phyloP scores from a whole-genome alignment of 2,113 vertebrate genomes.

The Oxyruncus cristatus region DNA sequence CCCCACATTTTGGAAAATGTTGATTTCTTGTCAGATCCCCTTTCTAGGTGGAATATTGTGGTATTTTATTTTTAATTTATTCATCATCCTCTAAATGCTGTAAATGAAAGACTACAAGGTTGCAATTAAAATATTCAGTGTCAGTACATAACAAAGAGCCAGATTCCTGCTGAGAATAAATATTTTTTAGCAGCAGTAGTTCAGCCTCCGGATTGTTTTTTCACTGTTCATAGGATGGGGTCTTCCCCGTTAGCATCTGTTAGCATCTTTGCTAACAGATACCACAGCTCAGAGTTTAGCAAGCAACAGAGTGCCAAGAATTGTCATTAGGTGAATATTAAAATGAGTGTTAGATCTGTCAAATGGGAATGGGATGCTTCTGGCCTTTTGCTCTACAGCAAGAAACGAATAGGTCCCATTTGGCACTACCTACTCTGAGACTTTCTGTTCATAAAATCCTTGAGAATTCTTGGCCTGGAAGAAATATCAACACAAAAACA shows the following conservation, averaged over 20 bases:
- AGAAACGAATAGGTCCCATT: neutral
- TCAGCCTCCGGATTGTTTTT: neutral
- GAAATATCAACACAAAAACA: neutral
- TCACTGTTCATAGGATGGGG: neutral
- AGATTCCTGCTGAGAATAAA: slow-evolving; percentile 25
- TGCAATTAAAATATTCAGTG: slow-evolving; percentile 36
- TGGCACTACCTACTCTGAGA: neutral
- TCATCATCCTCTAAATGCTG: neutral
- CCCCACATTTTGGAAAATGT: neutral
- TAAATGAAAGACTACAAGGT: slow-evolving; percentile 22
- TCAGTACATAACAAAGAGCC: neutral
- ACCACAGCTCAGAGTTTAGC: neutral
- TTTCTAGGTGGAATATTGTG: neutral
- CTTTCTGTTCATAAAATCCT: neutral
- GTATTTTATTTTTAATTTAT: slow-evolving; percentile 40
- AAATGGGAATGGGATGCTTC: neutral
- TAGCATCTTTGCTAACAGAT: neutral
- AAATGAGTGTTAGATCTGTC: neutral
- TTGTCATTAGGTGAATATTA: neutral
- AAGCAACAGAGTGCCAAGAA: neutral
- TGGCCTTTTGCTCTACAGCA: neutral
- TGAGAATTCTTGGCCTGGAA: neutral
- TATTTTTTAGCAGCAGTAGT: neutral
- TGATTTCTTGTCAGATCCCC: neutral
- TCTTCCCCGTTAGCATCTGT: too few species aligned